Percentiles rank a stretch among this genome's conserved stretches.
phyloP scores from a whole-genome alignment of 2,113 vertebrate species.

The Oncorhynchus nerka region DNA sequence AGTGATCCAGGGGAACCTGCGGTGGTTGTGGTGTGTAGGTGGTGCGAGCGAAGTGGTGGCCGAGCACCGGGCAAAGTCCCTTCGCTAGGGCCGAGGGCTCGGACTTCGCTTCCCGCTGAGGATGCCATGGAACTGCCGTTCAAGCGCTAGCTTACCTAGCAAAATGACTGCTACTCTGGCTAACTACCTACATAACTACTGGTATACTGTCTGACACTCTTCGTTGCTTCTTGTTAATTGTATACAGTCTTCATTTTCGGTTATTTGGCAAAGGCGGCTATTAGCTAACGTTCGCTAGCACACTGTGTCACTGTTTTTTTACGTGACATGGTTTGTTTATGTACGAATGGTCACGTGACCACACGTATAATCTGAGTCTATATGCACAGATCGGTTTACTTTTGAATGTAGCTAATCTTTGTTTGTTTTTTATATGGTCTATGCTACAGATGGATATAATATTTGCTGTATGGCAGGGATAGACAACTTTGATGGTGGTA shows the following conservation, averaged over 20 bases:
- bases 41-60: constrained; percentile 42
- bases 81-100: constrained; percentile 27
- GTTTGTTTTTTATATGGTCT: too few species aligned
- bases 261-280: not conserved
- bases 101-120: constrained; percentile 66
- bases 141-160: constrained; percentile 16
- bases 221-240: constrained; percentile 6
- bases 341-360: constrained; percentile 7
- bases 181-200: not conserved
- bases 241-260: not conserved
- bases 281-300: not conserved
- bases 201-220: not conserved
- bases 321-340: constrained; percentile 50
- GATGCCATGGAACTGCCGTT: constrained; percentile 79
- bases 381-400: too few species aligned
- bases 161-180: not conserved
- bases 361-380: not conserved
- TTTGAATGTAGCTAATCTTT: too few species aligned
- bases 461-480: too few species aligned
- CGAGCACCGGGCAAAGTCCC: constrained; percentile 34
- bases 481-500: too few species aligned
- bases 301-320: constrained; percentile 6
- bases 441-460: too few species aligned
- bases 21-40: constrained; percentile 29
- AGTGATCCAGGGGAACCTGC: constrained; percentile 38